phyloP scores from a whole-genome alignment of 1,140 invertebrate genomes.

The Dendroctonus valens region DNA sequence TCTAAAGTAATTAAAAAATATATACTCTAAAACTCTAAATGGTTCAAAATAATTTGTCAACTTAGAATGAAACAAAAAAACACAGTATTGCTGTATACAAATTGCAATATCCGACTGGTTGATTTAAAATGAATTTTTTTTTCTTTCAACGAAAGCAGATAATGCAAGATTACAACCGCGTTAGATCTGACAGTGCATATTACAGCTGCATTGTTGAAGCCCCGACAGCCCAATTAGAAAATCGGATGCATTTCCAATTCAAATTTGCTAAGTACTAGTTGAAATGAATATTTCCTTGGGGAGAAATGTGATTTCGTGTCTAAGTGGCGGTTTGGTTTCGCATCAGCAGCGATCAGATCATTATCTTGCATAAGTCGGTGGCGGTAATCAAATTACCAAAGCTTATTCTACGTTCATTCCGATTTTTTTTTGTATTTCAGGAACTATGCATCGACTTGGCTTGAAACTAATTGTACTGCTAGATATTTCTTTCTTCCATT shows the following conservation, averaged over 20 bases:
- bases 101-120: too few species aligned
- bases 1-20: too few species aligned
- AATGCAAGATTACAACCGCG: background rate
- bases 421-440: too few species aligned
- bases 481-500: too few species aligned
- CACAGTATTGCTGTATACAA: too few species aligned
- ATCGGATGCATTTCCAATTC: conserved; percentile 24
- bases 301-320: conserved; percentile 25
- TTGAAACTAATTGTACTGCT: too few species aligned
- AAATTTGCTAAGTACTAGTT: conserved; percentile 25
- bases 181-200: background rate
- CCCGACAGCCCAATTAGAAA: conserved; percentile 13
- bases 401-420: too few species aligned
- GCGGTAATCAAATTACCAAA: conserved; percentile 6
- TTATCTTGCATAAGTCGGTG: conserved; percentile 4
- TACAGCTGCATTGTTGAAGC: background rate
- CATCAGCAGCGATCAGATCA: conserved; percentile 10
- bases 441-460: too few species aligned
- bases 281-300: conserved; percentile 24
- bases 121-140: too few species aligned
- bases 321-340: conserved; percentile 24
- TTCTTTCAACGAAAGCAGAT: background rate
- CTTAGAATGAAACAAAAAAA: too few species aligned
- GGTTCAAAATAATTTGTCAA: too few species aligned
- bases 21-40: too few species aligned